Evolutionary conservation across 2,888 invertebrate genomes (phyloP), one percentile per base, ranked within the genome.

Genomic region (Monoplex corrugatus): DNA sequence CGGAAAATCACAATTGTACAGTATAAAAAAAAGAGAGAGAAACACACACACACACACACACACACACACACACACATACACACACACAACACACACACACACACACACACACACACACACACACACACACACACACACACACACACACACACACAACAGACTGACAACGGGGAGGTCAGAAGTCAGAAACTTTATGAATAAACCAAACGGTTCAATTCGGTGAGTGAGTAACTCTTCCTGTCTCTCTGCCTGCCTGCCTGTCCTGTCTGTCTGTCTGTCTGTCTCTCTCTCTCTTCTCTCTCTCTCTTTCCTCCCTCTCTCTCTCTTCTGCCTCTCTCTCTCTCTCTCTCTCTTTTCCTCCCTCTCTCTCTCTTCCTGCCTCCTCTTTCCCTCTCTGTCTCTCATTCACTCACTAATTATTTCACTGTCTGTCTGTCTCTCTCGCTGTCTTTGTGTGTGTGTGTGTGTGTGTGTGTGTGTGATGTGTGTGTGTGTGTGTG

Each of bases 11-110:
- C 8, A 19, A 50, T 8, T 50, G 8, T 8, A 13, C 6, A 13
- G 83, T 82, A 28, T 82, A 19, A 50, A 13, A 8, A 13, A 19
- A 50, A 50, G 50, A 50, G 50, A 50, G 19, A 50, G 10, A 50
- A 50, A 28, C 35, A 28, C 28, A 28, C 28, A 19, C 19, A 19
- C 63, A 63, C 75, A 75, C 28, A 35, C n/a, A 35, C 8, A 13
- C 6, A 35, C 8, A 75, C 23, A 35, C 8, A 35, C 8, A n/a
- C 10, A 43, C 35, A 35, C 19, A 28, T n/a, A 68, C 19, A 68
- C n/a, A 68, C 68, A 68, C 68, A 68, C 68, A 72, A n/a, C 72
- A 72, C 72, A 72, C 72, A 72, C 72, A 72, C 72, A 72, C 72
- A 32, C 72, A n/a, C 32, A 32, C 72, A 28, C 40, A 1, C 40